phyloP scores from a whole-genome alignment of 2,797 vertebrate species.

The Phyllotis vaccarum region DNA sequence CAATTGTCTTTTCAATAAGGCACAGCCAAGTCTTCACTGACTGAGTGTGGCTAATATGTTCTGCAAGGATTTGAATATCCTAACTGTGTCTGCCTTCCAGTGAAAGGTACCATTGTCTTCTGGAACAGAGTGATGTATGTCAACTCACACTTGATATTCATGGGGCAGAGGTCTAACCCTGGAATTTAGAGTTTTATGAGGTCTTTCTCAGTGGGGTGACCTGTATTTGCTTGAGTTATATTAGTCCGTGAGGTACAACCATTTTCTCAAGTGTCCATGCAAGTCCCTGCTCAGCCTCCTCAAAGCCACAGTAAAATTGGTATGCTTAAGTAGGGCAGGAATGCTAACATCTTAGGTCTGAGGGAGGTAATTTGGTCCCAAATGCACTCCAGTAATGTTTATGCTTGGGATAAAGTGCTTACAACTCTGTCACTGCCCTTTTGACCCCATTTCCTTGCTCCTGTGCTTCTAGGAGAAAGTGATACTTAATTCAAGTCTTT shows the following conservation, averaged over 20 bases:
- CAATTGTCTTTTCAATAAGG: background rate
- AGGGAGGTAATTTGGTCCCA: conserved; percentile 92
- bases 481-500: conserved; percentile 91
- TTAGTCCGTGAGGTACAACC: conserved; percentile 64
- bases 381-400: conserved; percentile 92
- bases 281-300: conserved; percentile 77
- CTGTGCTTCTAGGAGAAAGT: conserved; percentile 90
- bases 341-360: conserved; percentile 89
- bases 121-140: background rate
- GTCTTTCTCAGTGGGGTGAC: conserved; percentile 37
- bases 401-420: conserved; percentile 92
- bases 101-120: conserved; percentile 23
- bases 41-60: background rate
- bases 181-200: conserved; percentile 65
- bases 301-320: conserved; percentile 87
- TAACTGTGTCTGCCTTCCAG: background rate
- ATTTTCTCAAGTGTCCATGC: conserved; percentile 81
- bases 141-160: conserved; percentile 56
- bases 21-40: background rate
- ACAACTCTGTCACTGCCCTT: conserved; percentile 90
- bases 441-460: conserved; percentile 91
- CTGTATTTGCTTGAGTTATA: conserved; percentile 77
- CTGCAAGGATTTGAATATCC: background rate
- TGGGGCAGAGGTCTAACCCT: conserved; percentile 24
- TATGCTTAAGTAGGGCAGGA: conserved; percentile 88